These are phyloP conservation scores for Hydropotes inermis DNA, from an alignment of 2,113 vertebrate genomes.

Conservation along the genomic window DNA sequence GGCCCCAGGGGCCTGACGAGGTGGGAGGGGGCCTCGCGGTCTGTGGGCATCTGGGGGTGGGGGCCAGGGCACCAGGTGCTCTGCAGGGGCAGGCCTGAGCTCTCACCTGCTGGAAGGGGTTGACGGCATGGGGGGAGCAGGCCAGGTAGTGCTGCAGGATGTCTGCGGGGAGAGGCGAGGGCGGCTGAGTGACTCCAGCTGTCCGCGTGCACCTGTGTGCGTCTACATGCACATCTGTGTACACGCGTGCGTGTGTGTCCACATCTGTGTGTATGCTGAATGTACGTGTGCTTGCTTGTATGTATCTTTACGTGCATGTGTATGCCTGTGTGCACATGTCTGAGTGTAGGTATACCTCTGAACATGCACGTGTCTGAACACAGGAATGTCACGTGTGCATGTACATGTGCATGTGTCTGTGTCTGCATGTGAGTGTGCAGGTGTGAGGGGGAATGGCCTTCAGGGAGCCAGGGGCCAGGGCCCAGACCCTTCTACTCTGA, in stretches of 20 bases:
- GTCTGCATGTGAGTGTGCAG: accelerated
- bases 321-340: accelerated
- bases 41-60: accelerated
- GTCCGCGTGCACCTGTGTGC: accelerated
- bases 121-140: constrained; percentile 87
- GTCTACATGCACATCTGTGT: not conserved
- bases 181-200: accelerated
- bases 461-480: not conserved
- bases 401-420: accelerated
- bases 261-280: accelerated
- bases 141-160: constrained; percentile 92
- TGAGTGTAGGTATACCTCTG: accelerated
- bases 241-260: accelerated
- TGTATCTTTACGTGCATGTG: no score
- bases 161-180: constrained; percentile 79
- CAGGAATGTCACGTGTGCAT: accelerated
- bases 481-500: not conserved
- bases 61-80: not conserved
- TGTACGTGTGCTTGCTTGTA: accelerated
- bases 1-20: not conserved
- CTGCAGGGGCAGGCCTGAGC: not conserved
- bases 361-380: not conserved
- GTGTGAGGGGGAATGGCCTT: not conserved
- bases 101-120: constrained; percentile 98
- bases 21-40: not conserved